Conservation (phyloP, 2,888 invertebrate genomes). For the Euplagia quadripunctaria region DNA sequence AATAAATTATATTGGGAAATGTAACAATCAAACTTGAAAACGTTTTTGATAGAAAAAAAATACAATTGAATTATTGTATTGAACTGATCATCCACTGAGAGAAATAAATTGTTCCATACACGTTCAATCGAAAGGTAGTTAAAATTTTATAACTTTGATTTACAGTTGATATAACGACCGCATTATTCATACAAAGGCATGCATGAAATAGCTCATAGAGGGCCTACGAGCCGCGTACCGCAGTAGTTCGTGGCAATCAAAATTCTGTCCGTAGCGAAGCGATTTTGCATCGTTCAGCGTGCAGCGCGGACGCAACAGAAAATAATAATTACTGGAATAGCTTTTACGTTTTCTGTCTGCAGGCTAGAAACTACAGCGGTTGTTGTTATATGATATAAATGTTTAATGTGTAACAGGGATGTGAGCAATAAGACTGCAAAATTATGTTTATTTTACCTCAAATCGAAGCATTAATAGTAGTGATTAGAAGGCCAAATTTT, state of each 20-base stretch:
- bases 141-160: constrained; percentile 28
- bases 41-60: not conserved
- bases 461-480: too few relatives aligned
- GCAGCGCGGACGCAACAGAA: constrained; percentile 60
- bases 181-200: constrained; percentile 47
- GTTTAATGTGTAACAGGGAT: too few relatives aligned
- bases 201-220: constrained; percentile 54
- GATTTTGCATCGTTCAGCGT: constrained; percentile 65
- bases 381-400: too few relatives aligned
- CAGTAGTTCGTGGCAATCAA: constrained; percentile 59
- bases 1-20: too few relatives aligned
- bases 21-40: not conserved
- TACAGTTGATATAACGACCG: constrained; percentile 28
- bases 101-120: not conserved
- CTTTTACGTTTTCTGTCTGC: constrained; percentile 14
- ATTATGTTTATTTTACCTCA: too few relatives aligned
- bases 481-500: too few relatives aligned
- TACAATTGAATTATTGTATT: not conserved
- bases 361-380: not conserved
- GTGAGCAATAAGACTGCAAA: too few relatives aligned
- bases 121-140: constrained; percentile 10
- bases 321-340: constrained; percentile 61
- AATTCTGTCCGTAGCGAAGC: constrained; percentile 66
- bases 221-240: constrained; percentile 47
- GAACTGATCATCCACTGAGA: not conserved